phyloP scores from a whole-genome alignment of 2,113 vertebrate genomes.

The Lynx canadensis region DNA sequence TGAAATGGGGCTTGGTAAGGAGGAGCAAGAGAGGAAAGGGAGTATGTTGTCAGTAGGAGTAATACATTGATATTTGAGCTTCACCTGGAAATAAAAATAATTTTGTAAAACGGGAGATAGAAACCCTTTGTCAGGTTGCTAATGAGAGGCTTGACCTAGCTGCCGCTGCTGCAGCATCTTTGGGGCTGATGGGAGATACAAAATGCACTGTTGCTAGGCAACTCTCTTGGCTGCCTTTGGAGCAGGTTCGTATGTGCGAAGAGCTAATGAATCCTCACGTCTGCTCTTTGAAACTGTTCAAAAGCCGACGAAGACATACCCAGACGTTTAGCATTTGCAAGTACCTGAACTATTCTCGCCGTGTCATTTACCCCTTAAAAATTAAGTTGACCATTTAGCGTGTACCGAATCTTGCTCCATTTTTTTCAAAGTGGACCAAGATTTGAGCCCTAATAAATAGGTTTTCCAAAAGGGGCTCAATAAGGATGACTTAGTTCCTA shows the following conservation, averaged over 20 bases:
- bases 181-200: conserved; percentile 66
- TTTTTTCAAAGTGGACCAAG: conserved; percentile 56
- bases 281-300: conserved; percentile 79
- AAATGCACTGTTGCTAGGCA: conserved; percentile 82
- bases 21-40: conserved; percentile 28
- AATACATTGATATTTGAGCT: conserved; percentile 49
- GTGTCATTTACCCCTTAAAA: conserved; percentile 71
- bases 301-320: conserved; percentile 73
- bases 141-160: conserved; percentile 77
- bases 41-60: conserved; percentile 47
- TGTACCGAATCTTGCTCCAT: conserved; percentile 43
- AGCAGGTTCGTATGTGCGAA: conserved; percentile 73
- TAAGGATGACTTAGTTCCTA: conserved; percentile 19
- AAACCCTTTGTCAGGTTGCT: conserved; percentile 76
- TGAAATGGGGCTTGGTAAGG: conserved; percentile 36
- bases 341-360: conserved; percentile 54
- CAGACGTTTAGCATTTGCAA: conserved; percentile 75
- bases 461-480: conserved; percentile 53
- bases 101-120: conserved; percentile 52
- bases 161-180: conserved; percentile 68
- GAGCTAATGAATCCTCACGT: conserved; percentile 77
- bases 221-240: conserved; percentile 63
- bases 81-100: conserved; percentile 73
- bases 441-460: conserved; percentile 45
- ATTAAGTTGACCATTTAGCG: conserved; percentile 60